phyloP scores from a whole-genome alignment of 2,888 invertebrate species.

The Temnothorax unifasciatus region DNA sequence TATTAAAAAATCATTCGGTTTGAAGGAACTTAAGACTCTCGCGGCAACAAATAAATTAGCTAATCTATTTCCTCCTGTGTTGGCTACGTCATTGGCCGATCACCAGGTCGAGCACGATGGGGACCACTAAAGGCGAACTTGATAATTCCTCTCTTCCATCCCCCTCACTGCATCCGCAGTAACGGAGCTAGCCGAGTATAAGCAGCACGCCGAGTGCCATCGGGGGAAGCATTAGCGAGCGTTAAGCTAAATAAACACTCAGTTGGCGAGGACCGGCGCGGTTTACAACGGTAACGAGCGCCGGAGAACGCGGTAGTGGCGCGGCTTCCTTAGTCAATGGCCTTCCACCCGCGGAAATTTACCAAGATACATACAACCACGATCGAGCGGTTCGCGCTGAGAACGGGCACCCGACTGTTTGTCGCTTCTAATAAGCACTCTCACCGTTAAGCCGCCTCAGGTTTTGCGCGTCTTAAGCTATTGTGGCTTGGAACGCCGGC shows the following conservation, averaged over 20 bases:
- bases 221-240: slow-evolving; percentile 79
- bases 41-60: background rate
- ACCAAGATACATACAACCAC: slow-evolving; percentile 15
- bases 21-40: background rate
- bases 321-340: slow-evolving; percentile 59
- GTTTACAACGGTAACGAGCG: slow-evolving; percentile 75
- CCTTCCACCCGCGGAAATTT: slow-evolving; percentile 59
- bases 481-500: background rate
- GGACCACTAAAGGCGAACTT: background rate
- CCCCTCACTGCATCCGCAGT: background rate
- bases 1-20: background rate
- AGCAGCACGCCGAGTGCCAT: slow-evolving; percentile 74
- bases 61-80: background rate
- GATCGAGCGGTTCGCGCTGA: slow-evolving; percentile 42
- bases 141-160: background rate
- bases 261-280: slow-evolving; percentile 46
- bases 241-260: slow-evolving; percentile 83
- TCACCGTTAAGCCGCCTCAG: slow-evolving; percentile 58
- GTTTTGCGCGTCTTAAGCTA: background rate
- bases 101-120: background rate
- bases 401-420: slow-evolving; percentile 2
- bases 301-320: slow-evolving; percentile 32
- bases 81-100: background rate
- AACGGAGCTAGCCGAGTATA: slow-evolving; percentile 67
- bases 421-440: slow-evolving; percentile 46